Base-by-base conservation (phyloP, 2,888 invertebrate genomes). In the Torymus texanus region DNA sequence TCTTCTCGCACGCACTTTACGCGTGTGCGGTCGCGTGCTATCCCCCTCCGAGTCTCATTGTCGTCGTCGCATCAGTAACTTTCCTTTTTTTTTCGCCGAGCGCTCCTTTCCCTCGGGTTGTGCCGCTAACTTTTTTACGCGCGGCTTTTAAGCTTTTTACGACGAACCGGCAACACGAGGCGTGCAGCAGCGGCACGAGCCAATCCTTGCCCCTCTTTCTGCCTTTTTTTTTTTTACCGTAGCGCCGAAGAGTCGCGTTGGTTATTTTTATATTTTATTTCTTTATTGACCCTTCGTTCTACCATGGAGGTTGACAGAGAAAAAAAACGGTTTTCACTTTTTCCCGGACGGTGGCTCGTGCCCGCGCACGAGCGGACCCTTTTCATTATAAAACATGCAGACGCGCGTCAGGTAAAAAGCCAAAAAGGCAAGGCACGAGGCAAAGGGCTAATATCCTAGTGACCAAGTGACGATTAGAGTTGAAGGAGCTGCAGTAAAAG, bases 281-380 rank as follows among this genome's bases (percentile, higher is more conserved):
- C 13, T 78, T 78, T 78, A 78, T 73, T 73, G 67, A 21, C 41
- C 62, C 41, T 41, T 41, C n/a, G n/a, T 2, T 8, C 14, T 50
- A 14, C 14, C 21, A 11, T n/a, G 16, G 10, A 13, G 16, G 51
- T 24, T 62, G 21, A 10, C 18, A 83, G 41, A 59, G 41, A 41
- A 41, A 41, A 24, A 41, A 53, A 55, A 67, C 73, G 62, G 77
- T 74, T 77, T 77, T 80, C 77, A 70, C 77, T 77, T 80, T 80
- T 80, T 74, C 50, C n/a, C 18, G 4, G 55, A 16, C 71, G 10
- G 0, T 29, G n/a, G 16, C 21, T 16, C 55, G 50, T 41, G 41
- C 21, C 29, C 18, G 63, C 55, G 14, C 1, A 10, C 8, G 21
- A n/a, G n/a, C 24, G 21, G 71, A 71, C 73, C 78, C 78, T 68